A percentile compares a stretch with the other conserved stretches of the same genome.
Conservation (phyloP, 2,888 invertebrate species). For the Eilema sororculum region DNA sequence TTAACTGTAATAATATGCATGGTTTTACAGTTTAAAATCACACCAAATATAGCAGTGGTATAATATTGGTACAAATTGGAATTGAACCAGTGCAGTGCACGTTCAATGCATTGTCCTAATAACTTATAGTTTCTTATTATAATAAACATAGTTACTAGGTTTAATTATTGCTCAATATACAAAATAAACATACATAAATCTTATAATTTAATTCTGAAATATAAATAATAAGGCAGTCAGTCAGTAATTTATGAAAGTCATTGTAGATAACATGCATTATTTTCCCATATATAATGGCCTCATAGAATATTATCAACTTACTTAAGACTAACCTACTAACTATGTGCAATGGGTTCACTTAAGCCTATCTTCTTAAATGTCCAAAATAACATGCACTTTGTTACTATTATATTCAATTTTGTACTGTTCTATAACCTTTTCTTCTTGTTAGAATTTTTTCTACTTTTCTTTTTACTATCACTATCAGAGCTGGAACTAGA, state of each 20-base stretch:
- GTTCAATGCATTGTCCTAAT: background rate
- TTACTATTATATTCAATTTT: slow-evolving; percentile 9
- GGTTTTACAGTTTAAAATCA: background rate
- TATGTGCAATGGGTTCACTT: slow-evolving; percentile 19
- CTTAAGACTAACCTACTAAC: slow-evolving; percentile 25
- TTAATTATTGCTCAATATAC: background rate
- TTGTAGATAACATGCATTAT: background rate
- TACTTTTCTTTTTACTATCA: slow-evolving; percentile 66
- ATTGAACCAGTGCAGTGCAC: too few species aligned
- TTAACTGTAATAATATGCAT: too few species aligned
- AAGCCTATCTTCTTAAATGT: slow-evolving; percentile 17
- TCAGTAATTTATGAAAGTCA: background rate
- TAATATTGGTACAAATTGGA: background rate
- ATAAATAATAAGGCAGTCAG: background rate
- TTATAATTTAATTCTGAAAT: background rate
- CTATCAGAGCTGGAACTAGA: slow-evolving; percentile 73
- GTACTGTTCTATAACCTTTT: slow-evolving; percentile 58
- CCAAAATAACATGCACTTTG: background rate
- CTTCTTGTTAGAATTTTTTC: slow-evolving; percentile 58
- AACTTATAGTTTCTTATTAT: background rate
- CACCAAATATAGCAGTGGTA: background rate
- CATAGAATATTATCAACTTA: slow-evolving; percentile 36
- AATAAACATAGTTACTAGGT: background rate
- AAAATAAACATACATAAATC: background rate
- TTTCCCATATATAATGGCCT: slow-evolving; percentile 38